These are phyloP conservation scores for Scaptodrosophila lebanonensis DNA, from an alignment of 1,140 invertebrate species.

Conservation along the genomic window DNA sequence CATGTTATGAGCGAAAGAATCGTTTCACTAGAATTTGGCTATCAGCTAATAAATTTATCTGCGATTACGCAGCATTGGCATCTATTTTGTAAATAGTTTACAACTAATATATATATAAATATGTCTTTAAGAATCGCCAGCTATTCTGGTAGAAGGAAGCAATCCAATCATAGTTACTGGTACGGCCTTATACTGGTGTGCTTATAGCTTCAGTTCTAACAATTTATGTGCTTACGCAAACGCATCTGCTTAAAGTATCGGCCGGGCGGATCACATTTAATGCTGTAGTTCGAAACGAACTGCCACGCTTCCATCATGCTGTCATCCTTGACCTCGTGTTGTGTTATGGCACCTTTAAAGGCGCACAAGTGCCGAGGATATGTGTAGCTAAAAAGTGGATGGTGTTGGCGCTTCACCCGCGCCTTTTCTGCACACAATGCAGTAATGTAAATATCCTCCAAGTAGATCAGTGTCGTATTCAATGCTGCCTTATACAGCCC, in stretches of 20 bases:
- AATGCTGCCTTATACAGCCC: conserved; percentile 85
- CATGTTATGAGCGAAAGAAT: too few species aligned
- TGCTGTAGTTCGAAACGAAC: conserved; percentile 59
- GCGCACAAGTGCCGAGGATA: conserved; percentile 50
- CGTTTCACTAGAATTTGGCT: too few species aligned
- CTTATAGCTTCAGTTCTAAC: conserved; percentile 24
- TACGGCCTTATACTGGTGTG: not conserved
- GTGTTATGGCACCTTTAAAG: conserved; percentile 61
- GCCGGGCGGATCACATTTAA: conserved; percentile 57
- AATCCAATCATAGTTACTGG: not conserved
- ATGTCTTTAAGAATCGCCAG: not conserved
- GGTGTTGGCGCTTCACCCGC: conserved; percentile 46
- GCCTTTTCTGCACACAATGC: conserved; percentile 78
- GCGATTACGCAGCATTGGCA: too few species aligned
- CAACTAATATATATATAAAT: conserved; percentile 41
- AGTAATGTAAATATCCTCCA: conserved; percentile 93
- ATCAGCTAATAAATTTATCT: too few species aligned
- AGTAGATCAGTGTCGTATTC: conserved; percentile 83
- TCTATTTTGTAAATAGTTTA: too few species aligned
- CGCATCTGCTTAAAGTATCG: conserved; percentile 60
- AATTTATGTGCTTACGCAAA: conserved; percentile 45
- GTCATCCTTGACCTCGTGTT: conserved; percentile 65
- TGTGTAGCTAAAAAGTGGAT: conserved; percentile 62
- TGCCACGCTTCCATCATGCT: conserved; percentile 65
- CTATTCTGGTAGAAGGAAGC: too few species aligned